Evolutionary conservation across 2,888 invertebrate genomes (phyloP).

Genomic region (Abrostola tripartita): DNA sequence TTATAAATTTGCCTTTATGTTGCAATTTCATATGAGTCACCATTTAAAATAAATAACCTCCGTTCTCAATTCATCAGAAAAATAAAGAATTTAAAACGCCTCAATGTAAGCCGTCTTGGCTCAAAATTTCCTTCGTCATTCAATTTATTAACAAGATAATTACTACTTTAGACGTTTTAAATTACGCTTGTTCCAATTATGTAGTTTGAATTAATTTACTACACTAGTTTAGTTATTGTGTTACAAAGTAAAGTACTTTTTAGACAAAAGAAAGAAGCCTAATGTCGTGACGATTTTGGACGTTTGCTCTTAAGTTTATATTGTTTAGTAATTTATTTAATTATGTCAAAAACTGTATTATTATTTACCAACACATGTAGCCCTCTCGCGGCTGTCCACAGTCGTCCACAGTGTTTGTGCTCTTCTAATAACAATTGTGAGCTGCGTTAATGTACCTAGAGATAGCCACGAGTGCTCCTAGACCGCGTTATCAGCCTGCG

Average conservation of each 20-base stretch:
- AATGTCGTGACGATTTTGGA: conserved; percentile 55
- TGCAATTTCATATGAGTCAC: conserved; percentile 80
- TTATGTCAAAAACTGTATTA: conserved; percentile 55
- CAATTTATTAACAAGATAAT: conserved; percentile 61
- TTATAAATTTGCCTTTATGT: conserved; percentile 80
- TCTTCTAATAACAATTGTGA: conserved; percentile 63
- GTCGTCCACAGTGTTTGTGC: conserved; percentile 57
- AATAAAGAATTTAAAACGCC: conserved; percentile 48
- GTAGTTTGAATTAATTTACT: conserved; percentile 53
- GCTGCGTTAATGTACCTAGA: conserved; percentile 68
- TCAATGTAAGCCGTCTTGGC: conserved; percentile 35
- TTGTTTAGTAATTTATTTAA: too few species aligned
- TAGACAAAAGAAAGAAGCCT: conserved; percentile 27
- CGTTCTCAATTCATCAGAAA: conserved; percentile 55
- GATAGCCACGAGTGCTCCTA: conserved; percentile 73
- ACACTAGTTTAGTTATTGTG: conserved; percentile 45
- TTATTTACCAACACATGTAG: conserved; percentile 61
- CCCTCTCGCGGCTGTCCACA: conserved; percentile 54
- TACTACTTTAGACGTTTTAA: conserved; percentile 50
- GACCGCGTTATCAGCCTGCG: conserved; percentile 78
- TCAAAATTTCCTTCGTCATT: conserved; percentile 55
- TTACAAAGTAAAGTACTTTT: conserved; percentile 47
- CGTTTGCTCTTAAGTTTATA: too few species aligned
- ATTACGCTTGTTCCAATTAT: conserved; percentile 48
- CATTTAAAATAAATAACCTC: conserved; percentile 63